phyloP scores from a whole-genome alignment of 2,888 invertebrate species.

The Cephonodes hylas region DNA sequence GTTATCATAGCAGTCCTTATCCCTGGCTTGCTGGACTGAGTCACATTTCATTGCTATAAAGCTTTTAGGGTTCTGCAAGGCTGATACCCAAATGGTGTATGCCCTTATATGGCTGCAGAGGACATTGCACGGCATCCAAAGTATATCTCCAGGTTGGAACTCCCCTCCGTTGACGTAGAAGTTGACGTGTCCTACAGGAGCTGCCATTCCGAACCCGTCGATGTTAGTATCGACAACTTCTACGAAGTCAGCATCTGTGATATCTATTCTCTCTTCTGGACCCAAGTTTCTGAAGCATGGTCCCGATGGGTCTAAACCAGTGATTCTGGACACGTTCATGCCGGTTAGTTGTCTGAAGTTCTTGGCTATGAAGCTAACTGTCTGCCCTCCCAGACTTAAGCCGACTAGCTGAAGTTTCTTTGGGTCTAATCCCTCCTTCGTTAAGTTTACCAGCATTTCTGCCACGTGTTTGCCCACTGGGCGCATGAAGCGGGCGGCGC shows the following conservation, averaged over 20 bases:
- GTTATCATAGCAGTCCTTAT: conserved; percentile 43
- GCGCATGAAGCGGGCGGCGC: conserved; percentile 49
- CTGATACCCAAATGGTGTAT: conserved; percentile 45
- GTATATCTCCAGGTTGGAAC: conserved; percentile 46
- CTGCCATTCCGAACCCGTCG: conserved; percentile 61
- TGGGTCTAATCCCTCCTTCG: conserved; percentile 49
- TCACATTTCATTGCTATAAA: conserved; percentile 52
- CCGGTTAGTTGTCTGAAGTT: conserved; percentile 50
- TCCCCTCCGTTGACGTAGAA: conserved; percentile 69
- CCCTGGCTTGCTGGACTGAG: conserved; percentile 49
- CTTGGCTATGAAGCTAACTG: conserved; percentile 60
- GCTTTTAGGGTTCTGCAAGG: conserved; percentile 39
- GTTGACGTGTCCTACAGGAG: conserved; percentile 59
- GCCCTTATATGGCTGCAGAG: conserved; percentile 49
- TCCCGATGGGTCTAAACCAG: conserved; percentile 59
- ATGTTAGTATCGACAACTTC: conserved; percentile 57
- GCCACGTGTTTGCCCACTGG: conserved; percentile 51
- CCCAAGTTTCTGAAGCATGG: conserved; percentile 62
- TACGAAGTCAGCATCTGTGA: conserved; percentile 60
- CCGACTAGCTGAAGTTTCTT: conserved; percentile 55
- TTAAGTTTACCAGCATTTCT: conserved; percentile 54
- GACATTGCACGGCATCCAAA: conserved; percentile 41
- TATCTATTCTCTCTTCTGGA: conserved; percentile 54
- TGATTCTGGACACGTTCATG: conserved; percentile 46
- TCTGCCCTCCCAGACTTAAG: conserved; percentile 60